Evolutionary conservation across 2,888 invertebrate genomes (phyloP), one percentile per base, ranked within the genome.

Genomic region (Lasioglossum lativentre): DNA sequence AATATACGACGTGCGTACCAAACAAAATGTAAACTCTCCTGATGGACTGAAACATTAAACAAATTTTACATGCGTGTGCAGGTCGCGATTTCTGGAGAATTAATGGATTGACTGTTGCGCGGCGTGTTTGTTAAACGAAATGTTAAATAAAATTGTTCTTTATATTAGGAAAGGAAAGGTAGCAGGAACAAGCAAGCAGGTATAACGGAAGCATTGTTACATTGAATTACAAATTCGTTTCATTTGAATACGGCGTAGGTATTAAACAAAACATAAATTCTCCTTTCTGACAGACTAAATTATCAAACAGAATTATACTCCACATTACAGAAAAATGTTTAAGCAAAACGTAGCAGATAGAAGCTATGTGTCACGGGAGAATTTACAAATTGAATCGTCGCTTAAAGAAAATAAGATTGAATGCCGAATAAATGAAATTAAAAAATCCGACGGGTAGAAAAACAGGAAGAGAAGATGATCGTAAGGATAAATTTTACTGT

Each of bases 221-320:
- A 23, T 52, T n/a, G n/a, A 23, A 52, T 52, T 52, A 52, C 52
- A 23, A 52, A 52, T 52, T 52, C 3, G 23, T 23, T 23, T 52
- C 23, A 52, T 52, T 52, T 52, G 52, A 52, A 52, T 52, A 30
- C 63, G 63, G 16, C 27, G 52, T 16, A 16, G 5, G 63, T 16
- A 63, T 63, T 63, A 63, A 63, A 63, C 30, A 63, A 63, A 63
- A 30, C 30, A 63, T 63, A 30, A 63, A 63, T 30, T 30, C 27
- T 16, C 27, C 16, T 63, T 6, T 63, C 63, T 5, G 63, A 27
- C 27, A 30, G 63, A 6, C 30, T 27, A 16, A 63, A 27, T 52
- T 52, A 52, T 52, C 30, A 63, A 16, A 30, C 6, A 6, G 5
- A 16, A 63, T 63, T 63, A 63, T 63, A 14, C 63, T n/a, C 16